Evolutionary conservation across 2,888 invertebrate species (phyloP).

Genomic region (Spisula solida): DNA sequence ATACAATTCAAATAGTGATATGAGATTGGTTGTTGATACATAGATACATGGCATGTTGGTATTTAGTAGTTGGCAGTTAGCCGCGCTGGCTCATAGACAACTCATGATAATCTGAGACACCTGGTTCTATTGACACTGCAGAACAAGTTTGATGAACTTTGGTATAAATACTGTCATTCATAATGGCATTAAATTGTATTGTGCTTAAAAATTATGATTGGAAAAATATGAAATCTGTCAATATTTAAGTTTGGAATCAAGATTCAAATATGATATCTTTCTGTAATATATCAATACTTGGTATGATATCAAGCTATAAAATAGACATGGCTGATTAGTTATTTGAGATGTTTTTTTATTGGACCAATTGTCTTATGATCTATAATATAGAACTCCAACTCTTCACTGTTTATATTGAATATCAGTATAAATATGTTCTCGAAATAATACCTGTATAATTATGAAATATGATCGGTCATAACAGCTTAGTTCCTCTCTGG

Average conservation of each 20-base stretch:
- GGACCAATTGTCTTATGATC: neutral
- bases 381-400: neutral
- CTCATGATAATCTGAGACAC: neutral
- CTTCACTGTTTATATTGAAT: neutral
- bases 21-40: neutral
- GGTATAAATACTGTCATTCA: neutral
- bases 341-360: neutral
- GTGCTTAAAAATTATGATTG: neutral
- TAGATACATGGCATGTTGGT: constrained; percentile 3
- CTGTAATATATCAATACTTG: neutral
- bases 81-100: neutral
- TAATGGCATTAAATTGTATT: neutral
- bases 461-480: too few species aligned
- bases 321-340: neutral
- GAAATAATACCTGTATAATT: too few species aligned
- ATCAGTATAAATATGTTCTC: neutral
- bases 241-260: neutral
- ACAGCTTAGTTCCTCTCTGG: too few species aligned
- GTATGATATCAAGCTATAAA: neutral
- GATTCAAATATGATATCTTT: neutral
- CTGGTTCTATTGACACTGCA: neutral
- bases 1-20: neutral
- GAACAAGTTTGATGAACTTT: neutral
- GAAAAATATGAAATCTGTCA: neutral
- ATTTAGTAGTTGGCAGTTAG: neutral